phyloP scores from a whole-genome alignment of 2,888 invertebrate genomes.

The Anodontia alba region DNA sequence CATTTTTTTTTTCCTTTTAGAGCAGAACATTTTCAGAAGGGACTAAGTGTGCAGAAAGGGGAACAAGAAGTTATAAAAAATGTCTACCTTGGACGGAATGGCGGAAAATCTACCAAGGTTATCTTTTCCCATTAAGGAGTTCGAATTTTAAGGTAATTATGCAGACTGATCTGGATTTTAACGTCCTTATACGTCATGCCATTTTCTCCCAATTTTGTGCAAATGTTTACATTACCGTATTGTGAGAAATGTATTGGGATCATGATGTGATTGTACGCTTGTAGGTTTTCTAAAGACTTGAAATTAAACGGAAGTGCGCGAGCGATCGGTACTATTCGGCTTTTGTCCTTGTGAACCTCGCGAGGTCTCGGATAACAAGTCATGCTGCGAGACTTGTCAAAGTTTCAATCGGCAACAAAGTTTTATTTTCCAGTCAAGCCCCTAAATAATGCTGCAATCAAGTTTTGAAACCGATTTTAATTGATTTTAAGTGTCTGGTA shows the following conservation, averaged over 20 bases:
- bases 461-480: neutral
- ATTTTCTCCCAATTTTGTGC: too few species aligned
- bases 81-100: too few species aligned
- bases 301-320: conserved; percentile 20
- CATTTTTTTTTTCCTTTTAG: too few species aligned
- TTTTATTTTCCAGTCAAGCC: conserved; percentile 9
- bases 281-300: neutral
- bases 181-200: too few species aligned
- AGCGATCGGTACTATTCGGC: neutral
- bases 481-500: conserved; percentile 2
- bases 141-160: too few species aligned
- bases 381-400: conserved; percentile 16
- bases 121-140: too few species aligned
- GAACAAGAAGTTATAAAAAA: too few species aligned
- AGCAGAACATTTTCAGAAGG: too few species aligned
- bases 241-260: neutral
- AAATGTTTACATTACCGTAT: neutral
- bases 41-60: too few species aligned
- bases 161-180: too few species aligned
- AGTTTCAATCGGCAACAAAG: neutral
- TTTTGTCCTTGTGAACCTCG: neutral
- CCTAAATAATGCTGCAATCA: neutral
- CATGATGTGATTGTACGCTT: neutral
- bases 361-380: conserved; percentile 8
- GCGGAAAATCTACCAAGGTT: neutral